These are phyloP conservation scores for Oreochromis tanganicae DNA, from an alignment of 2,113 vertebrate species.

Conservation along the genomic window DNA sequence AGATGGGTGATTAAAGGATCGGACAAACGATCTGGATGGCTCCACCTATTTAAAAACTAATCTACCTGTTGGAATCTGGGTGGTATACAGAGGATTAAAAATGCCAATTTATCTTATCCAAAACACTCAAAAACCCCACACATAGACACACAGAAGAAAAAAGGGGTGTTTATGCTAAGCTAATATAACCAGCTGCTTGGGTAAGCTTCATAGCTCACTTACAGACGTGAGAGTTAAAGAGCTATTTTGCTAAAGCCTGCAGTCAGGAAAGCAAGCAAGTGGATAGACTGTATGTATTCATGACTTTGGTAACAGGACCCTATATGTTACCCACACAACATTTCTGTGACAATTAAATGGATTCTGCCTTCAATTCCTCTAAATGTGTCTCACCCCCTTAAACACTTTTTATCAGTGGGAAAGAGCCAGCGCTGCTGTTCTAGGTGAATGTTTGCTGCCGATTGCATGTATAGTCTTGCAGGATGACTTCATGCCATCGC, in stretches of 20 bases:
- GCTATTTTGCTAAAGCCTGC: neutral
- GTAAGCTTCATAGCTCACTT: neutral
- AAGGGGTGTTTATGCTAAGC: neutral
- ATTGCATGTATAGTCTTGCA: constrained; percentile 53
- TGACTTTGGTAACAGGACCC: neutral
- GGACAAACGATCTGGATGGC: neutral
- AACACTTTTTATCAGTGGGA: constrained; percentile 8
- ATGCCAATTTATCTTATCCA: neutral
- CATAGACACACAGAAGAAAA: neutral
- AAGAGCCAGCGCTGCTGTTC: neutral
- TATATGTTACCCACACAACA: neutral
- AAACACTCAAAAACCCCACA: neutral
- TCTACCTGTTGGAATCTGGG: neutral
- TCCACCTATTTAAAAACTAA: neutral
- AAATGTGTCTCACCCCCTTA: neutral
- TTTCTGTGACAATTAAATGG: neutral
- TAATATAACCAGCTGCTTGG: neutral
- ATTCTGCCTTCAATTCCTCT: neutral
- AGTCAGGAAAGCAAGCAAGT: neutral
- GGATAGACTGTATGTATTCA: neutral
- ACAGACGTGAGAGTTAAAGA: neutral
- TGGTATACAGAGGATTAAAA: neutral
- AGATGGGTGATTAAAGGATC: neutral
- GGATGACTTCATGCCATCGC: constrained; percentile 58
- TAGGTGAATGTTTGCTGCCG: neutral